Percentiles rank a stretch among this genome's conserved stretches.
These are phyloP conservation scores for Erinaceus europaeus DNA, from an alignment of 2,113 vertebrate genomes.

Conservation along the genomic window DNA sequence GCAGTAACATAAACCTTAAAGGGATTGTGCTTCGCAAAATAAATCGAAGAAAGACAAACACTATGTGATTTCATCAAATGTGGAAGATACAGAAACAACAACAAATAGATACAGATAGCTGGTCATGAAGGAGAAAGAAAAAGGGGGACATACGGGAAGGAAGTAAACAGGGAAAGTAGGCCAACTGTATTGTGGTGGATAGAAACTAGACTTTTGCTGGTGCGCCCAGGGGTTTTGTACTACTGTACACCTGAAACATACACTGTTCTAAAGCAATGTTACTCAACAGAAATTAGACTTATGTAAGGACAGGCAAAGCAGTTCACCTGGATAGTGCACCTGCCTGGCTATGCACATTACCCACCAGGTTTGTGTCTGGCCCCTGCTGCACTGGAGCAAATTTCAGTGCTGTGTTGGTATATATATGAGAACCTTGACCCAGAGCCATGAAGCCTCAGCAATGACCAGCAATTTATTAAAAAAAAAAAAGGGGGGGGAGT, in stretches of 20 bases:
- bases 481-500: too few relatives aligned
- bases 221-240: not conserved
- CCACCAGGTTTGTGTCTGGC: too few relatives aligned
- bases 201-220: not conserved
- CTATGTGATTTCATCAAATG: not conserved
- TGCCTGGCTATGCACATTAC: too few relatives aligned
- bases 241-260: not conserved
- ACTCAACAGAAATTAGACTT: not conserved
- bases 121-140: not conserved
- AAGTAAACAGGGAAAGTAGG: not conserved
- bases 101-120: not conserved
- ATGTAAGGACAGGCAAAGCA: not conserved
- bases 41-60: not conserved
- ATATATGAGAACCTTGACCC: too few relatives aligned
- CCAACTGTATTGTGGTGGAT: not conserved
- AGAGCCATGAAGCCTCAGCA: too few relatives aligned
- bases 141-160: not conserved
- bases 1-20: not conserved
- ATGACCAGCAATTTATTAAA: too few relatives aligned
- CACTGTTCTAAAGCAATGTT: not conserved
- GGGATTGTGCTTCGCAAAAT: not conserved
- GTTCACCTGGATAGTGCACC: too few relatives aligned
- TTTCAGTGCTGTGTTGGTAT: too few relatives aligned
- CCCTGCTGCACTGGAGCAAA: too few relatives aligned
- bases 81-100: not conserved